Evolutionary conservation across 1,140 invertebrate genomes (phyloP), one percentile per base, ranked within the genome.

Genomic region (Mercenaria mercenaria): DNA sequence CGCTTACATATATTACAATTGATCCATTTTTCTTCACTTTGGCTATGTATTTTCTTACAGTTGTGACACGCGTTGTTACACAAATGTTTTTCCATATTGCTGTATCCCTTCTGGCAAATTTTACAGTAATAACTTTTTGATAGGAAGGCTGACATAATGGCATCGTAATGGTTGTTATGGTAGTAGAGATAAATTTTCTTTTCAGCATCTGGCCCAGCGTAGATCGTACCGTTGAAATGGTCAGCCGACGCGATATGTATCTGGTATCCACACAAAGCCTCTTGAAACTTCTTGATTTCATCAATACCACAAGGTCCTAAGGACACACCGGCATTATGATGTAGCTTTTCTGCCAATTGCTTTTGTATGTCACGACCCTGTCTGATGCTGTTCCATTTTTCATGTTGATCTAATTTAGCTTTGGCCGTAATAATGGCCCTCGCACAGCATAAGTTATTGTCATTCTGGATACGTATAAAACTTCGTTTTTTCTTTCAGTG

Each of bases 151-250:
- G 77, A 29, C 59, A 88, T 69, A 32, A 13, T 76, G 3, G 69
- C 59, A 10, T 77, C 61, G 32, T 77, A 50, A 39, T 87, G 32
- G 41, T 87, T 77, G 37, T 85, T 41, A 15, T 85, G 23, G n/a
- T 72, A 32, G 39, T 77, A 87, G 0, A 87, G 29, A 29, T 77
- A 76, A 37, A 87, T 61, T 52, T 79, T 79, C 37, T 88, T 88
- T 10, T 43, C 85, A 4, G 50, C 23, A 2, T 79, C 76, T 47
- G 32, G 72, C 23, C 85, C 85, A 6, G 32, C 59, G 56, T 79
- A 88, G 4, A 88, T 79, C 1, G 67, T 67, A 43, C 37, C 37
- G n/a, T 77, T 77, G 26, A 80, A 88, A 50, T 79, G 56, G 1
- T 79, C 23, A n/a, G 34, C 3, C 4, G 85, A 88, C n/a, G 52